These are phyloP conservation scores for Trichechus manatus DNA, from an alignment of 2,113 vertebrate species.

Conservation along the genomic window DNA sequence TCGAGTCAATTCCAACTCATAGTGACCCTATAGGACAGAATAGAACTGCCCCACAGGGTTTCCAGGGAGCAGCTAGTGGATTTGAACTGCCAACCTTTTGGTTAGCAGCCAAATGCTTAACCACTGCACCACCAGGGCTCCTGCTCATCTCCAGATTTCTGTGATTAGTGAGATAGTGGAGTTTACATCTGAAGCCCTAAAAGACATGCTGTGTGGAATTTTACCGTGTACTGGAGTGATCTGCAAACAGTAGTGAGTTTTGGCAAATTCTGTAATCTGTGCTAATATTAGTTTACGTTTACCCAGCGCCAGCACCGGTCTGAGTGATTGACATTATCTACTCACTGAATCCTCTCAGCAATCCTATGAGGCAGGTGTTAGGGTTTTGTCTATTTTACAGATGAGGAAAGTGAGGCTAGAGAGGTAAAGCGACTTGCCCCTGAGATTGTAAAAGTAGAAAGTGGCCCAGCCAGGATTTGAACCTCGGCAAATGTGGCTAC, in stretches of 20 bases:
- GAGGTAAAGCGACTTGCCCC: neutral
- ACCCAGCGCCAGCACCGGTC: neutral
- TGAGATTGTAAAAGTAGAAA: neutral
- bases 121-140: too few species aligned
- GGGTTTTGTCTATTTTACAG: neutral
- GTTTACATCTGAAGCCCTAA: neutral
- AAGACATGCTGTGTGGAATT: neutral
- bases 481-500: neutral
- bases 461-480: neutral
- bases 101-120: too few species aligned
- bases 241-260: neutral
- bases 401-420: neutral
- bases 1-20: too few species aligned
- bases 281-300: neutral
- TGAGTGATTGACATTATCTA: rapidly evolving
- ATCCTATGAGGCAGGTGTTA: neutral
- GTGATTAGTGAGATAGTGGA: neutral
- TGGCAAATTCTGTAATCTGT: neutral
- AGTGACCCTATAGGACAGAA: too few species aligned
- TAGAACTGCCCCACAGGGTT: too few species aligned
- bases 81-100: too few species aligned
- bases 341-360: neutral
- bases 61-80: too few species aligned
- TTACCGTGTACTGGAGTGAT: neutral
- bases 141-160: neutral